A percentile compares a stretch with the other conserved stretches of the same genome.
These are phyloP conservation scores for Microdon myrmicae DNA, from an alignment of 2,888 invertebrate species.

Conservation along the genomic window DNA sequence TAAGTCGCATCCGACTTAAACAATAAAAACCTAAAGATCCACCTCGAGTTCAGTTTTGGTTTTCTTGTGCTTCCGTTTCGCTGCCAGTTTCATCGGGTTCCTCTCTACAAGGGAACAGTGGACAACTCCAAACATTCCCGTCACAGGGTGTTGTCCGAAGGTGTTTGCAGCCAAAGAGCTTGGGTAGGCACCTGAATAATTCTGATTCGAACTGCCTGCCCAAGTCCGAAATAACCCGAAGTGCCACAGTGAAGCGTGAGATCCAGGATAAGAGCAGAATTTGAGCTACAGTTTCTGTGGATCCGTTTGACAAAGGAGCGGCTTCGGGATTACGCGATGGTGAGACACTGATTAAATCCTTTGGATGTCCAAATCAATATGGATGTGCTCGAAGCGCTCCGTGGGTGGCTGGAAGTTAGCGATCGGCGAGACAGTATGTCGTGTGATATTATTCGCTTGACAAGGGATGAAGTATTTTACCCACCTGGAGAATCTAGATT, in stretches of 20 bases:
- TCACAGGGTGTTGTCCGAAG: slow-evolving; percentile 14
- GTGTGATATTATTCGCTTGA: no score
- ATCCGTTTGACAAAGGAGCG: slow-evolving; percentile 21
- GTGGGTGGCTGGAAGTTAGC: neutral
- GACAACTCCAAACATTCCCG: no score
- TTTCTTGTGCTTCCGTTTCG: no score
- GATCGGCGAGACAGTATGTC: no score
- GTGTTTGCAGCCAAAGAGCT: slow-evolving; percentile 27
- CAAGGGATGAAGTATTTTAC: no score
- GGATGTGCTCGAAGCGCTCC: slow-evolving; percentile 3
- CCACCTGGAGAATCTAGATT: no score
- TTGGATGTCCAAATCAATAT: slow-evolving; percentile 2
- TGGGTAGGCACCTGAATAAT: slow-evolving; percentile 15
- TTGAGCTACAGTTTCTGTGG: slow-evolving; percentile 25
- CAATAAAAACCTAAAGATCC: no score
- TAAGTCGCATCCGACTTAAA: no score
- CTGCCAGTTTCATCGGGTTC: no score
- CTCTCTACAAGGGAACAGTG: no score
- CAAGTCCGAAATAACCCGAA: slow-evolving; percentile 58
- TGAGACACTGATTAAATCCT: slow-evolving; percentile 16
- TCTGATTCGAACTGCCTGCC: slow-evolving; percentile 19
- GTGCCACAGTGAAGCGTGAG: slow-evolving; percentile 62
- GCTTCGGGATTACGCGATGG: slow-evolving; percentile 12
- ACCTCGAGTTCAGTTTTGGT: no score
- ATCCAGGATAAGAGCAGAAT: slow-evolving; percentile 60